phyloP scores from a whole-genome alignment of 2,113 vertebrate genomes.

The Lycaon pictus region DNA sequence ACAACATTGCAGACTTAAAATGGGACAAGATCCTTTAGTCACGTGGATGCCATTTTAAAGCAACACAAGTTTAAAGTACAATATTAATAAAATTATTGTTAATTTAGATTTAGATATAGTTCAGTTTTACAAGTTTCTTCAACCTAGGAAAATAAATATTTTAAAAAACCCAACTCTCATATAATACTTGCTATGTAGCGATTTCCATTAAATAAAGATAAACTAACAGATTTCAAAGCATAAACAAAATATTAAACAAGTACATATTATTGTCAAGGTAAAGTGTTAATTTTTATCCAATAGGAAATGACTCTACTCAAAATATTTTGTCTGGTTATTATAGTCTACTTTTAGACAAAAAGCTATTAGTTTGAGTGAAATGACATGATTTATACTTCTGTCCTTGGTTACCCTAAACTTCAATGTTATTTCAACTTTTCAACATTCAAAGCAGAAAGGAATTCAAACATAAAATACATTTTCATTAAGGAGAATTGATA shows the following conservation, averaged over 20 bases:
- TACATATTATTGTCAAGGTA: constrained; percentile 77
- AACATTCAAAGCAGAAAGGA: constrained; percentile 67
- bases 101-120: constrained; percentile 60
- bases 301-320: constrained; percentile 32
- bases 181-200: neutral
- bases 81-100: constrained; percentile 69
- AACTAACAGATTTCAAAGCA: constrained; percentile 64
- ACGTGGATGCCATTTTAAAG: neutral
- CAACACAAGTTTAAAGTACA: neutral
- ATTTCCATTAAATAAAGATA: constrained; percentile 11
- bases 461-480: constrained; percentile 69
- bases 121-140: constrained; percentile 76
- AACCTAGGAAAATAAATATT: constrained; percentile 83
- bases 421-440: constrained; percentile 75
- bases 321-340: constrained; percentile 48
- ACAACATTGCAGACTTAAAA: neutral
- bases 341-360: constrained; percentile 45
- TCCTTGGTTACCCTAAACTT: constrained; percentile 57
- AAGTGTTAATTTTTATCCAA: constrained; percentile 68
- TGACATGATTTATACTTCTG: constrained; percentile 44
- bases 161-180: constrained; percentile 68
- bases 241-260: constrained; percentile 71
- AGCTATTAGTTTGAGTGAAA: constrained; percentile 17
- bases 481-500: constrained; percentile 74
- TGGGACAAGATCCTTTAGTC: neutral